These are phyloP conservation scores for Sphenodon punctatus DNA, from an alignment of 2,797 vertebrate genomes.

Conservation along the genomic window DNA sequence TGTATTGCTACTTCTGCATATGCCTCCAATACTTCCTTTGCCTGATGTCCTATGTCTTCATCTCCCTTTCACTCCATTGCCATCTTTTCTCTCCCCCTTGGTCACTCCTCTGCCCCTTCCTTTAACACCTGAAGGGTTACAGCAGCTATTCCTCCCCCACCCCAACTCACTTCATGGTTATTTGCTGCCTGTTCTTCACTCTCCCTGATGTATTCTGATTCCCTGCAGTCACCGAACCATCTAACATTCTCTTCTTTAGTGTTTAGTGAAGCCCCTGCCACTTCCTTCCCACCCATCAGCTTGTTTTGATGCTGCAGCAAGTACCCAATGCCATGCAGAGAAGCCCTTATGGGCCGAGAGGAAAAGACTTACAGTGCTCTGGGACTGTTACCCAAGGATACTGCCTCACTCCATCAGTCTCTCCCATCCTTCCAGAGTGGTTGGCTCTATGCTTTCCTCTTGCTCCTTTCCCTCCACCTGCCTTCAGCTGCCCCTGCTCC, in stretches of 20 bases:
- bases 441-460: neutral
- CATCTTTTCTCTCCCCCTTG: neutral
- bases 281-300: neutral
- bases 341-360: too few species aligned
- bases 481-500: too few species aligned
- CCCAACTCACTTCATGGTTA: too few species aligned
- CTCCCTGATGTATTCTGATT: too few species aligned
- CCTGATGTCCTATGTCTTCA: neutral
- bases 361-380: too few species aligned
- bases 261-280: too few species aligned
- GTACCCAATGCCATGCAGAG: too few species aligned
- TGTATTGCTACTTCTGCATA: neutral
- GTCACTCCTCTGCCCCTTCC: neutral
- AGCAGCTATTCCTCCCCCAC: neutral
- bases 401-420: too few species aligned
- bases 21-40: neutral
- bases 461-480: neutral
- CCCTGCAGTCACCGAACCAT: too few species aligned
- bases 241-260: too few species aligned
- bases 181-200: neutral
- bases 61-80: neutral
- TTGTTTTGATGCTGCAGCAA: too few species aligned
- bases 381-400: neutral
- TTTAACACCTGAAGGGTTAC: neutral
- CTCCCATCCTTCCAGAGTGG: neutral